phyloP scores from a whole-genome alignment of 2,888 invertebrate genomes.

The Phanerotoma sp. region DNA sequence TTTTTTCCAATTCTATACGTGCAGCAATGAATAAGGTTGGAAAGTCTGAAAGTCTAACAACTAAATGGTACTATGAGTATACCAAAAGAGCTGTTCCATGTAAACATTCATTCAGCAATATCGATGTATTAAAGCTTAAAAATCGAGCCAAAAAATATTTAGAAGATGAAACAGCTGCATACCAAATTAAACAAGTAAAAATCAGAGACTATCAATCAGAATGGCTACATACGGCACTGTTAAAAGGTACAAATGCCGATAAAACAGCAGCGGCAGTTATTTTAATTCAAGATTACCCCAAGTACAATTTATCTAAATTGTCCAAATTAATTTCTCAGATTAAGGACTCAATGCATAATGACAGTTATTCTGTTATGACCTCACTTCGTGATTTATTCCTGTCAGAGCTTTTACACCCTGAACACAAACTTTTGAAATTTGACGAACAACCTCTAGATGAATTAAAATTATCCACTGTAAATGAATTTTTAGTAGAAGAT shows the following conservation, averaged over 20 bases:
- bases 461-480: conserved; percentile 61
- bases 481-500: conserved; percentile 34
- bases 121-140: conserved; percentile 63
- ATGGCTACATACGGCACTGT: conserved; percentile 78
- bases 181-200: conserved; percentile 51
- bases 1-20: too few species aligned
- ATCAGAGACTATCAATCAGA: conserved; percentile 66
- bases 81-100: conserved; percentile 38
- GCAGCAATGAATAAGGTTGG: too few species aligned
- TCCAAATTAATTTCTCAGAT: conserved; percentile 74
- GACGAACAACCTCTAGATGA: conserved; percentile 65
- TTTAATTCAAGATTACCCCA: conserved; percentile 78
- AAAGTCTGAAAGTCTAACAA: too few species aligned
- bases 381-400: conserved; percentile 77
- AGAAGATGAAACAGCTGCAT: conserved; percentile 65
- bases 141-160: conserved; percentile 69
- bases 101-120: conserved; percentile 56
- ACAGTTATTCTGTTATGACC: conserved; percentile 71
- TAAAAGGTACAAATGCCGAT: conserved; percentile 81
- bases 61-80: conserved; percentile 68
- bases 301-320: conserved; percentile 74
- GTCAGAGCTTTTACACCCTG: conserved; percentile 68
- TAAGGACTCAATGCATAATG: conserved; percentile 75
- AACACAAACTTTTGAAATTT: conserved; percentile 67
- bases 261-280: conserved; percentile 83